Conservation (phyloP, 2,797 vertebrate genomes). For the Enteromius fasciolatus region DNA sequence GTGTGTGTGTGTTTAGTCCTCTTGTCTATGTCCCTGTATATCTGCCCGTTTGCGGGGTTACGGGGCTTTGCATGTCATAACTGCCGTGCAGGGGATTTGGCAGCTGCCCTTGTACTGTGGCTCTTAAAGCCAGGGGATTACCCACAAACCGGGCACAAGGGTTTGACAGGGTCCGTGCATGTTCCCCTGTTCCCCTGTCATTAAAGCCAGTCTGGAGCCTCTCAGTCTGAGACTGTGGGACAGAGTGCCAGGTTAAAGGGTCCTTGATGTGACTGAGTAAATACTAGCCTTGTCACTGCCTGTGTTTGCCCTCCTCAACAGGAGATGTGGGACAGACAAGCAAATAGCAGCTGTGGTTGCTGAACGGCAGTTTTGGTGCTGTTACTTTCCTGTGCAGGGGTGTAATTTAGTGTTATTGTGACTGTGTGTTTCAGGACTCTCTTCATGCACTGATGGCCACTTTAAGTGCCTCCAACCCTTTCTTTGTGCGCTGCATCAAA, state of each 20-base stretch:
- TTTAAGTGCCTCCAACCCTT: conserved; percentile 89
- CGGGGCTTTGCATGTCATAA: conserved; percentile 69
- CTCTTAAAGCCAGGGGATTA: conserved; percentile 76
- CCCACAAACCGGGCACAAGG: conserved; percentile 73
- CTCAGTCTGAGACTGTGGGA: conserved; percentile 70
- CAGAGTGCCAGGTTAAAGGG: conserved; percentile 65
- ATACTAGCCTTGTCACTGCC: conserved; percentile 40
- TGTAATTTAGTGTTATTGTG: conserved; percentile 40
- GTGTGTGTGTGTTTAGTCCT: not conserved
- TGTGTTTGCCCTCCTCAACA: conserved; percentile 34
- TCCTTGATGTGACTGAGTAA: conserved; percentile 60
- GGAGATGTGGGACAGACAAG: conserved; percentile 25
- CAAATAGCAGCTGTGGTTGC: conserved; percentile 40
- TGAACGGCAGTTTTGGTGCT: conserved; percentile 31
- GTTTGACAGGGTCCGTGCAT: conserved; percentile 72
- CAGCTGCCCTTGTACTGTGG: conserved; percentile 70
- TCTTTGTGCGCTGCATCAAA: conserved; percentile 95
- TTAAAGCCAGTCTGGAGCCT: conserved; percentile 72
- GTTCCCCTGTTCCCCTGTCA: conserved; percentile 66
- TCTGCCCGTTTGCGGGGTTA: conserved; percentile 55
- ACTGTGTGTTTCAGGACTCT: conserved; percentile 81
- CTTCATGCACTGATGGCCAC: conserved; percentile 92
- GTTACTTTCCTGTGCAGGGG: conserved; percentile 17
- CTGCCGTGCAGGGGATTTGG: conserved; percentile 71
- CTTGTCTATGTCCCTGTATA: conserved; percentile 53